phyloP scores from a whole-genome alignment of 2,888 invertebrate genomes.

The Amiota minor region DNA sequence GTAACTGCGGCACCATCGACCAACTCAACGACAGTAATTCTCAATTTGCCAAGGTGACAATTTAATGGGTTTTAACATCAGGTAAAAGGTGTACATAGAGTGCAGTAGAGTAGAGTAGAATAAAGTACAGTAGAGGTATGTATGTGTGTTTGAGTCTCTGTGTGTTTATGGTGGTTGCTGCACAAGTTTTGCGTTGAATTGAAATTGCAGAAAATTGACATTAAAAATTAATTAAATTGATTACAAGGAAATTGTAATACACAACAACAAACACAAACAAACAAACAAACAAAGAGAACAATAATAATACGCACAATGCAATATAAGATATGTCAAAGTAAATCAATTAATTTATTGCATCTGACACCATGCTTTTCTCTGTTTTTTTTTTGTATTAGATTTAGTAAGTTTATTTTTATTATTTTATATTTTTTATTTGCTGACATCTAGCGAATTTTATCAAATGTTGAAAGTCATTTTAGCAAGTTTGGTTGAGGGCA shows the following conservation, averaged over 20 bases:
- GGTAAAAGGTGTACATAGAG: slow-evolving; percentile 19
- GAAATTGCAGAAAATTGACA: slow-evolving; percentile 68
- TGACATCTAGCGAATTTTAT: no score
- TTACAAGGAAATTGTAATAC: slow-evolving; percentile 56
- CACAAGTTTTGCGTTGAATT: slow-evolving; percentile 57
- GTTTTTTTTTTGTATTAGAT: no score
- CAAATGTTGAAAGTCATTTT: no score
- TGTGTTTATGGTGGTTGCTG: no score
- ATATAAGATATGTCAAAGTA: not conserved
- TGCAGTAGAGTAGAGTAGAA: not conserved
- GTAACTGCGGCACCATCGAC: not conserved
- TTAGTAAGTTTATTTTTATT: no score
- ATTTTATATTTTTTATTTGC: no score
- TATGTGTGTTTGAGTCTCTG: slow-evolving; percentile 35
- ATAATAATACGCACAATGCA: not conserved
- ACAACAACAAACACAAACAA: slow-evolving; percentile 19
- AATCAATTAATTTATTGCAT: slow-evolving; percentile 20
- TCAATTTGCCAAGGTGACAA: slow-evolving; percentile 70
- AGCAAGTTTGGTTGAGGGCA: no score
- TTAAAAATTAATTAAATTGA: slow-evolving; percentile 71
- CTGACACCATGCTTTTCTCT: no score
- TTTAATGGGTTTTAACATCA: slow-evolving; percentile 58
- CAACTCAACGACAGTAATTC: slow-evolving; percentile 57
- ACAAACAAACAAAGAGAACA: not conserved
- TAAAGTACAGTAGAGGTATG: not conserved